Conservation (phyloP, 2,113 vertebrate genomes). For the Caranx ignobilis region DNA sequence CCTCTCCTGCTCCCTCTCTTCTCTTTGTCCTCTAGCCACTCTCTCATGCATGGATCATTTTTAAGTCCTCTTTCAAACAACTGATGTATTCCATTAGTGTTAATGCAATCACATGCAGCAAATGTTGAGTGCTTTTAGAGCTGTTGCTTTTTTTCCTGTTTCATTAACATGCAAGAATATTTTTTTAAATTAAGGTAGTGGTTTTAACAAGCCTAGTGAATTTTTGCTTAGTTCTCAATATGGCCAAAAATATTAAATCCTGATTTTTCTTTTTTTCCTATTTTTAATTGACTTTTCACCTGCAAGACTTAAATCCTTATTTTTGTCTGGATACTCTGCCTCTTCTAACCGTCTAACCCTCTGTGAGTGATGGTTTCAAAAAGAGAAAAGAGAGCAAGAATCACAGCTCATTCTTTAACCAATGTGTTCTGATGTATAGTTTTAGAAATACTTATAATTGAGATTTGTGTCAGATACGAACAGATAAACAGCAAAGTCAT, state of each 20-base stretch:
- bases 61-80: conserved; percentile 36
- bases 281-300: not conserved
- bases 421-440: too few species aligned
- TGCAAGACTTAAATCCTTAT: not conserved
- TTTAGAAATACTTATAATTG: too few species aligned
- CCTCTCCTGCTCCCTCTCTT: not conserved
- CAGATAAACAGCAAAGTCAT: too few species aligned
- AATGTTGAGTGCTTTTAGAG: conserved; percentile 68
- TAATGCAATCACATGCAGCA: conserved; percentile 58
- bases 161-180: conserved; percentile 36
- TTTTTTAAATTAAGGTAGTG: conserved; percentile 26
- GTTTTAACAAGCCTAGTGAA: not conserved
- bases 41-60: conserved; percentile 40
- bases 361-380: too few species aligned
- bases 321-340: too few species aligned
- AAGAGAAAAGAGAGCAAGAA: not conserved
- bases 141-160: conserved; percentile 32
- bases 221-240: not conserved
- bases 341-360: too few species aligned
- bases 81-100: conserved; percentile 66
- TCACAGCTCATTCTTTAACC: too few species aligned
- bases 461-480: too few species aligned
- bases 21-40: conserved; percentile 2
- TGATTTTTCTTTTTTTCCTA: not conserved
- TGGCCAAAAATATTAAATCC: not conserved